Percentiles rank a stretch among this genome's conserved stretches.
These are phyloP conservation scores for Dicentrarchus labrax DNA, from an alignment of 2,113 vertebrate species.

Conservation along the genomic window DNA sequence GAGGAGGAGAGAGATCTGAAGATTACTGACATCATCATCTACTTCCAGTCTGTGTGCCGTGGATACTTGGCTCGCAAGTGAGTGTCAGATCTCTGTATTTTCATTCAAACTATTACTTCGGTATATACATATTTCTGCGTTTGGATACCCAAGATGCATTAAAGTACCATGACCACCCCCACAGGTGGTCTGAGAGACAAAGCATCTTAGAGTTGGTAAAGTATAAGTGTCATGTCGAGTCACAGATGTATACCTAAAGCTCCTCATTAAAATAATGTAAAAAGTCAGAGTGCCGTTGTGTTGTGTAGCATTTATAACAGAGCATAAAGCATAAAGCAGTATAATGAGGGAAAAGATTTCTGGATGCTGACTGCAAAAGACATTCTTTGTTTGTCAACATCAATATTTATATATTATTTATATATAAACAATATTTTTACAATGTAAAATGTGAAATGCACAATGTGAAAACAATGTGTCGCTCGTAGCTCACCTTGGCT, in stretches of 20 bases:
- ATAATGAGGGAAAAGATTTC: background rate
- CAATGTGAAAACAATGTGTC: too few relatives aligned
- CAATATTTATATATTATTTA: too few relatives aligned
- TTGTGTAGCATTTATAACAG: background rate
- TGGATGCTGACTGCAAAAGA: background rate
- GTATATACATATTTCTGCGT: background rate
- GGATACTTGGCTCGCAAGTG: conserved; percentile 97
- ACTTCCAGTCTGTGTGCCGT: conserved; percentile 97
- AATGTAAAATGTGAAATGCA: too few relatives aligned
- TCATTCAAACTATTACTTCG: background rate
- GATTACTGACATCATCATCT: conserved; percentile 98
- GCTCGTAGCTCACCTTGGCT: too few relatives aligned
- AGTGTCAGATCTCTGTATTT: conserved; percentile 58
- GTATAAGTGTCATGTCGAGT: background rate
- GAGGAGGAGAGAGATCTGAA: conserved; percentile 98
- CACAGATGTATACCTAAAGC: background rate
- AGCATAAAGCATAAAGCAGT: background rate
- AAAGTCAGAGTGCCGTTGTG: background rate
- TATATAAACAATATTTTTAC: too few relatives aligned
- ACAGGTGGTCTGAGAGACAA: background rate
- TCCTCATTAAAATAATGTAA: background rate
- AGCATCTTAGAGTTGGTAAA: background rate
- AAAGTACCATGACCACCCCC: background rate
- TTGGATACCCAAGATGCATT: background rate
- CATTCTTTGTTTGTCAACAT: background rate